phyloP scores from a whole-genome alignment of 2,888 invertebrate species.

The Heteromyza rotundicornis region DNA sequence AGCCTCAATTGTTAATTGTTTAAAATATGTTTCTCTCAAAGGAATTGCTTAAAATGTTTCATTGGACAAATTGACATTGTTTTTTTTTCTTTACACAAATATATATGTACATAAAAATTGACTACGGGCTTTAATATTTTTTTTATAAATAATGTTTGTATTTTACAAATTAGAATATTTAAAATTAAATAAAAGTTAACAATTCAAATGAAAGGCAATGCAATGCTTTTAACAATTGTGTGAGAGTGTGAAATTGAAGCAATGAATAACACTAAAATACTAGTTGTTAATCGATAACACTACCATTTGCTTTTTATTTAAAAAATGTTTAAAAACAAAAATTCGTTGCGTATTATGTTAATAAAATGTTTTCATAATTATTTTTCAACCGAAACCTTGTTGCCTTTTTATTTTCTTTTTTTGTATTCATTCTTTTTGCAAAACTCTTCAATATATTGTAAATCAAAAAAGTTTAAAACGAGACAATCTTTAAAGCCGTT shows the following conservation, averaged over 20 bases:
- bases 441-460: background rate
- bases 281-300: background rate
- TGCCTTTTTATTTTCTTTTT: background rate
- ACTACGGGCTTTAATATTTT: background rate
- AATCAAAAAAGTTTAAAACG: too few relatives aligned
- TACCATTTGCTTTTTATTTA: slow-evolving; percentile 7
- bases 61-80: background rate
- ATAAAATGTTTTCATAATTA: slow-evolving; percentile 10
- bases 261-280: too few relatives aligned
- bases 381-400: slow-evolving; percentile 10
- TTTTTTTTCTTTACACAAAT: background rate
- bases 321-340: slow-evolving; percentile 21
- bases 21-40: background rate
- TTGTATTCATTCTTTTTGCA: background rate
- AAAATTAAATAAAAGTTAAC: too few relatives aligned
- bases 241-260: background rate
- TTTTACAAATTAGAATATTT: too few relatives aligned
- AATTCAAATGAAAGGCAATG: too few relatives aligned
- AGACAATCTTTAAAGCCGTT: too few relatives aligned
- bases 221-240: too few relatives aligned
- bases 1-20: background rate
- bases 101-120: background rate
- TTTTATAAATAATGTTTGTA: too few relatives aligned
- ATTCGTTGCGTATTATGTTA: slow-evolving; percentile 21
- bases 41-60: too few relatives aligned